Evolutionary conservation across 2,888 invertebrate species (phyloP).

Genomic region (Euphydryas editha): DNA sequence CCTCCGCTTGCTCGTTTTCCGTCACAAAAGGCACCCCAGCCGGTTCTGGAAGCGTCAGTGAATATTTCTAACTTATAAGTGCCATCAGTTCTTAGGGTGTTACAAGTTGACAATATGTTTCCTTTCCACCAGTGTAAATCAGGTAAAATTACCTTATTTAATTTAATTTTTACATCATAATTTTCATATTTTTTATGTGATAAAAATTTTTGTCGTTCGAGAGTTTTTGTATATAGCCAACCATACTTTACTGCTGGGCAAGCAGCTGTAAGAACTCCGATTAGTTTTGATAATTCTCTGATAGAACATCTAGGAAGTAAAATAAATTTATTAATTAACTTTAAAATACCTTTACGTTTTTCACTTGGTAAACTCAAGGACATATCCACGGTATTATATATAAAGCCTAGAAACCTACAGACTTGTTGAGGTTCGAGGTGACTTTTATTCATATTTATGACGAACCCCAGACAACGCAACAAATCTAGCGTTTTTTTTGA

Average conservation of each 20-base stretch:
- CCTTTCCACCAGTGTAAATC: slow-evolving; percentile 11
- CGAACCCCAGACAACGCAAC: not conserved
- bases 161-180: slow-evolving; percentile 27
- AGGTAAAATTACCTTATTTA: slow-evolving; percentile 8
- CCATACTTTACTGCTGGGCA: slow-evolving; percentile 30
- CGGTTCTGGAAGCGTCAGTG: slow-evolving; percentile 33
- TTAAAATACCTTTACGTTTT: slow-evolving; percentile 20
- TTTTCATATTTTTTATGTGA: slow-evolving; percentile 22
- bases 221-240: slow-evolving; percentile 37
- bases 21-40: slow-evolving; percentile 36
- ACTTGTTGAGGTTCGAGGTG: slow-evolving; percentile 16
- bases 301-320: slow-evolving; percentile 27
- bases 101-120: not conserved
- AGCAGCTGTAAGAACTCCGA: slow-evolving; percentile 38
- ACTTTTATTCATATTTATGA: slow-evolving; percentile 23
- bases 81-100: not conserved
- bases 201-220: slow-evolving; percentile 29
- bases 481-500: not conserved
- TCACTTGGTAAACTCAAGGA: slow-evolving; percentile 23
- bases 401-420: slow-evolving; percentile 31
- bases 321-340: slow-evolving; percentile 13
- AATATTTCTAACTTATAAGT: slow-evolving; percentile 27
- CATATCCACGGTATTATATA: slow-evolving; percentile 16
- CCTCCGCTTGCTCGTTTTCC: slow-evolving; percentile 29
- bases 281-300: slow-evolving; percentile 33